phyloP scores from a whole-genome alignment of 1,140 invertebrate species.

The Caerostris extrusa region DNA sequence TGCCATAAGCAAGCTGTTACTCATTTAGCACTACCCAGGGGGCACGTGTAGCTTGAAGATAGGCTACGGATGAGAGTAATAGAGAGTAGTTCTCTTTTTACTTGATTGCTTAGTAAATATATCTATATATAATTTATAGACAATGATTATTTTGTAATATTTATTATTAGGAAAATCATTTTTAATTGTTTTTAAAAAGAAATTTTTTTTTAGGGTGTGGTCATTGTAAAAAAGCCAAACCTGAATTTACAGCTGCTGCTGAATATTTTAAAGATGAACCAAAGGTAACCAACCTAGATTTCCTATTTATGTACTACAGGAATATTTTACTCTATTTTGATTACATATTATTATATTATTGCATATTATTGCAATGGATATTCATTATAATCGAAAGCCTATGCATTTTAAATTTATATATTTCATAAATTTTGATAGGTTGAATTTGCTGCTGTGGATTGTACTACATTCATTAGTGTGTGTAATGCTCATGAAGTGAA shows the following conservation, averaged over 20 bases:
- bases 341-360: not conserved
- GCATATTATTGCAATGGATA: not conserved
- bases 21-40: too few relatives aligned
- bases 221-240: conserved; percentile 94
- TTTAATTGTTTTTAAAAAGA: not conserved
- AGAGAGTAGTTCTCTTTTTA: too few relatives aligned
- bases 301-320: not conserved
- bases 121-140: too few relatives aligned
- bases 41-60: too few relatives aligned
- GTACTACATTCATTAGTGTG: conserved; percentile 86
- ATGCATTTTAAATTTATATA: not conserved
- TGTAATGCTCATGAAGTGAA: conserved; percentile 88
- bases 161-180: not conserved
- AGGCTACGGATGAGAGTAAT: too few relatives aligned
- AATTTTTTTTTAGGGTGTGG: conserved; percentile 89
- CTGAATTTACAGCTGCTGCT: conserved; percentile 90
- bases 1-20: too few relatives aligned
- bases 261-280: conserved; percentile 85
- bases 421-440: conserved; percentile 82
- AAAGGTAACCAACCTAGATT: conserved; percentile 80
- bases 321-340: not conserved
- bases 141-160: not conserved
- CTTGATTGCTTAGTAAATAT: too few relatives aligned
- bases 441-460: conserved; percentile 91
- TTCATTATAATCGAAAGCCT: not conserved